These are phyloP conservation scores for Orestias chungarensis DNA, from an alignment of 2,797 vertebrate genomes.

Conservation along the genomic window DNA sequence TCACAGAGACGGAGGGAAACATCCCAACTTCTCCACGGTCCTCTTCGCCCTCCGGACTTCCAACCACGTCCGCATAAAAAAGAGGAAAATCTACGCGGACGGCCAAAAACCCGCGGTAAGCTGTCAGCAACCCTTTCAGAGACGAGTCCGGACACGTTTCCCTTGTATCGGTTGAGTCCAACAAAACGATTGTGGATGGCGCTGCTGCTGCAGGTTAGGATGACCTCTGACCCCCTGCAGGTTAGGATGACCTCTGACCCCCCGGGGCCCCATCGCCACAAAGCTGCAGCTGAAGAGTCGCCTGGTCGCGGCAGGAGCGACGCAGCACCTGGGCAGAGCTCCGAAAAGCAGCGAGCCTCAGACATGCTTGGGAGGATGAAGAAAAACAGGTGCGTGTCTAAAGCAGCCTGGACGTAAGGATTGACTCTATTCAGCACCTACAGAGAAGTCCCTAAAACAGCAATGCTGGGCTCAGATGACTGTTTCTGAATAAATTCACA, in stretches of 20 bases:
- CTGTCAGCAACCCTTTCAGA: neutral
- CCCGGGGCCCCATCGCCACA: conserved; percentile 26
- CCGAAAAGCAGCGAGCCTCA: conserved; percentile 66
- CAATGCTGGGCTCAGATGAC: too few species aligned
- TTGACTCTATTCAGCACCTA: too few species aligned
- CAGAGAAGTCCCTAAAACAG: too few species aligned
- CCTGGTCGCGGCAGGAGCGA: conserved; percentile 1
- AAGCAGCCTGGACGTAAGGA: too few species aligned
- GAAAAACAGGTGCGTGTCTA: conserved; percentile 74
- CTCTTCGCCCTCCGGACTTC: conserved; percentile 71
- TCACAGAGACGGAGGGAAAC: conserved; percentile 74
- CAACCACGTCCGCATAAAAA: conserved; percentile 55
- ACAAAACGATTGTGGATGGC: neutral
- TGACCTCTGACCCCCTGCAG: conserved; percentile 78
- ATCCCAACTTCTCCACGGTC: conserved; percentile 77
- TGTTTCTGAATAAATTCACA: neutral
- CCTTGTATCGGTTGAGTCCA: neutral
- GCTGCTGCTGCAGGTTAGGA: conserved; percentile 56
- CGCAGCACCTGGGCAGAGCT: conserved; percentile 45
- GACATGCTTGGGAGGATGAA: conserved; percentile 66
- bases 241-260: conserved; percentile 71
- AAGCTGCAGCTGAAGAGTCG: neutral
- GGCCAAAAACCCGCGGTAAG: conserved; percentile 65
- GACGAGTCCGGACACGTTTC: neutral
- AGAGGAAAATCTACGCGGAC: conserved; percentile 72